Base-by-base conservation (phyloP, 1,140 invertebrate species). In the Calephelis virginiensis region DNA sequence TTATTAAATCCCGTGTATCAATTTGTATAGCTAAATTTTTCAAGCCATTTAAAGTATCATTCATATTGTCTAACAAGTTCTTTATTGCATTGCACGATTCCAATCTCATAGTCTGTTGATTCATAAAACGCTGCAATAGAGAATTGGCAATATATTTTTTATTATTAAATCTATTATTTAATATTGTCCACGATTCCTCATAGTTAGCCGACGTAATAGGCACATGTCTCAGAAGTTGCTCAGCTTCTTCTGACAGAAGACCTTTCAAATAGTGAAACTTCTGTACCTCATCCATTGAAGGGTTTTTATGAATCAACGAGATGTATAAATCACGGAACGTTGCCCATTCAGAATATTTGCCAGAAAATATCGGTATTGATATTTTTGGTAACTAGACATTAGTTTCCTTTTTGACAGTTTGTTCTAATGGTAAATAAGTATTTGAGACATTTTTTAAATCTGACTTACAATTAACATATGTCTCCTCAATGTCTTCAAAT, bases 81-180 rank as follows among this genome's bases (percentile, higher is more conserved):
- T 70, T 68, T 47, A 78, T 47, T 0, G 28, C 67, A 38, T 9
- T 49, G 28, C 72, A 63, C 3, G 72, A 73, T 47, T 78, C 72
- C 7, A 14, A 40, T 3, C 6, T 38, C 37, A 78, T 17, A 50
- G 67, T 71, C 13, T n/a, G 53, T 53, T 74, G 77, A 62, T 50
- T 67, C 40, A 78, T 61, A 3, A 76, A 68, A 46, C 66, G 38
- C 66, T 64, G 68, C 38, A 78, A 66, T 11, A 72, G 69, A 28
- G 17, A 63, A 64, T 72, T 48, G 0, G 60, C 38, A 0, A 76
- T 6, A 60, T 63, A 72, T 56, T 64, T 73, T 68, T 75, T 80
- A 45, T 78, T 80, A 64, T 76, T 74, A 61, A 73, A 80, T 7
- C 76, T 40, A 0, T 67, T 38, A 45, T 74, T 61, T 45, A 80